Evolutionary conservation across 2,797 vertebrate species (phyloP).

Genomic region (Vipera latastei): DNA sequence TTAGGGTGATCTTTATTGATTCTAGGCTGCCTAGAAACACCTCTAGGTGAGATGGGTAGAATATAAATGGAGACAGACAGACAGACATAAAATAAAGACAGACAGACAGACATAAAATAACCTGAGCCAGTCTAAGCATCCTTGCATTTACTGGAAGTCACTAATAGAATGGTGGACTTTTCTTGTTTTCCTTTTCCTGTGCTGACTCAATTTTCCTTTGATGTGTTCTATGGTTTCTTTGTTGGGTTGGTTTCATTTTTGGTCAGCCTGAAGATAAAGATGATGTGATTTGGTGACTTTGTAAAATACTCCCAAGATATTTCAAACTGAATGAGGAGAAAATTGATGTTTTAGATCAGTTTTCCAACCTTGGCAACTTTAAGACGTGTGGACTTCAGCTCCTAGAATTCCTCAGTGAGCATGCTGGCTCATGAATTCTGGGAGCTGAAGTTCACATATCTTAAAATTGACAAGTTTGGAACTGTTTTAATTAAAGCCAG

Average conservation of each 20-base stretch:
- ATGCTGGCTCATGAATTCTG: neutral
- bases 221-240: too few species aligned
- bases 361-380: neutral
- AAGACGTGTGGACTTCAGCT: neutral
- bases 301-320: neutral
- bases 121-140: neutral
- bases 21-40: neutral
- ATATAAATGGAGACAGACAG: neutral
- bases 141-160: neutral
- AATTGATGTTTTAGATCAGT: neutral
- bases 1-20: neutral
- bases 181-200: neutral
- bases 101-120: neutral
- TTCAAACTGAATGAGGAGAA: neutral
- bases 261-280: neutral
- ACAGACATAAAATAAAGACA: too few species aligned
- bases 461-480: neutral
- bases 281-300: neutral
- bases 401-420: neutral
- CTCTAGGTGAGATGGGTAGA: neutral
- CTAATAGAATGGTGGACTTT: neutral
- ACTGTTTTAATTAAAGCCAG: neutral
- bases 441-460: neutral
- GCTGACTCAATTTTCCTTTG: neutral
- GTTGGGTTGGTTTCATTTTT: neutral